These are phyloP conservation scores for Melopsittacus undulatus DNA, from an alignment of 2,797 vertebrate species.

Conservation along the genomic window DNA sequence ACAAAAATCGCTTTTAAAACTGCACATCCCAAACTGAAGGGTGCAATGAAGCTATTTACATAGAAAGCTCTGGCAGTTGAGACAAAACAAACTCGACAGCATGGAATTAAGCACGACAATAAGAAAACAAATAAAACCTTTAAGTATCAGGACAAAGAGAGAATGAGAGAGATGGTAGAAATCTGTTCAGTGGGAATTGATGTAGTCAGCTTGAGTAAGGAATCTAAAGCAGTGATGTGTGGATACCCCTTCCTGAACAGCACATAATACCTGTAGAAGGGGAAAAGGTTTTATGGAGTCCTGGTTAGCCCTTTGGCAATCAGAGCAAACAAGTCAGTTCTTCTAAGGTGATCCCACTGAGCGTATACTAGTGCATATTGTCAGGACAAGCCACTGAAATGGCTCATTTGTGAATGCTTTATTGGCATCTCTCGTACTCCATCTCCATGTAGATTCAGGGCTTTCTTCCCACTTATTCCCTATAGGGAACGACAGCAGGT, in stretches of 20 bases:
- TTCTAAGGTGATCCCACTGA: not conserved
- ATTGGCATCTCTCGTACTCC: not conserved
- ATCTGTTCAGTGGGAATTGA: not conserved
- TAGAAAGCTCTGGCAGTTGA: not conserved
- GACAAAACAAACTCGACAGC: not conserved
- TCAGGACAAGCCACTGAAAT: not conserved
- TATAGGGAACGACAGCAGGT: not conserved
- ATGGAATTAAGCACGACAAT: not conserved
- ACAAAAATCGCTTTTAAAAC: not conserved
- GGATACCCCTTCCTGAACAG: not conserved
- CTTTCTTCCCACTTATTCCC: not conserved
- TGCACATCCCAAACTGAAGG: not conserved
- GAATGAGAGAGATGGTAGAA: not conserved
- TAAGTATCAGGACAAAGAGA: not conserved
- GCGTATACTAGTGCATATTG: not conserved
- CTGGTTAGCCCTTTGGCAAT: not conserved
- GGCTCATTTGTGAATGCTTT: not conserved
- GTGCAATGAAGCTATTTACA: not conserved
- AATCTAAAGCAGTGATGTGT: constrained; percentile 3
- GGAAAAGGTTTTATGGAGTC: not conserved
- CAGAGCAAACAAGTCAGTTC: not conserved
- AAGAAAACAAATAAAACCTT: not conserved
- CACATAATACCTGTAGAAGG: not conserved
- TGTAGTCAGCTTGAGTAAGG: not conserved
- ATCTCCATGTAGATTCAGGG: not conserved